phyloP scores from a whole-genome alignment of 1,140 invertebrate species.

The Sogatella furcifera region DNA sequence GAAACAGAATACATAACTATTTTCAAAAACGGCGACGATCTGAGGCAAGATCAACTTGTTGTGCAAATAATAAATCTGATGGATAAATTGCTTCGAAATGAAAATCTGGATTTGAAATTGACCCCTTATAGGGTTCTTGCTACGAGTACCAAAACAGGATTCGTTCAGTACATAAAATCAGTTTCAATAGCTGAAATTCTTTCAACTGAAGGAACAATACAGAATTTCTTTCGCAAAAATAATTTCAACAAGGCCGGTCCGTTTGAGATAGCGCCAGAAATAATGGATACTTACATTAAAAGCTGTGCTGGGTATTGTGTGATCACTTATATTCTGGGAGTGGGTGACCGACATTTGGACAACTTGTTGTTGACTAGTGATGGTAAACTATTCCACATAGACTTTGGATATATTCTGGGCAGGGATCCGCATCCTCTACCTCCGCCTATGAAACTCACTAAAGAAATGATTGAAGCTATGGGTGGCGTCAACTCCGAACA shows the following conservation, averaged over 20 bases:
- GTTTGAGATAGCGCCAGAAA: constrained; percentile 83
- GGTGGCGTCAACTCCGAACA: neutral
- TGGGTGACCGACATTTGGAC: neutral
- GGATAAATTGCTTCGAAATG: neutral
- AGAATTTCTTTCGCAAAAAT: constrained; percentile 83
- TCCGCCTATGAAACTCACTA: neutral
- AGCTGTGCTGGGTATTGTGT: constrained; percentile 4
- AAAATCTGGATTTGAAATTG: neutral
- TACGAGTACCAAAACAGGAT: neutral
- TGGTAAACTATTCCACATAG: neutral
- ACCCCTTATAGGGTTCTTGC: neutral
- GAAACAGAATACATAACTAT: constrained; percentile 92
- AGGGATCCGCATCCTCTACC: neutral
- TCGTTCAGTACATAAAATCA: constrained; percentile 72
- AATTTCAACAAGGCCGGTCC: constrained; percentile 77
- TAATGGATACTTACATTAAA: constrained; percentile 2
- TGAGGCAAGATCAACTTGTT: constrained; percentile 97
- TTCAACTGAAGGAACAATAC: constrained; percentile 73
- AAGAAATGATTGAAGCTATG: neutral
- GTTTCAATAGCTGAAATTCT: constrained; percentile 85
- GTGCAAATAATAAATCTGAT: constrained; percentile 96
- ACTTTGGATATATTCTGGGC: constrained; percentile 2
- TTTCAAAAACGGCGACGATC: constrained; percentile 97
- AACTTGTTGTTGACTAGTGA: neutral
- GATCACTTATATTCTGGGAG: constrained; percentile 1